phyloP scores from a whole-genome alignment of 2,797 vertebrate species.

The Adrianichthys oophorus region DNA sequence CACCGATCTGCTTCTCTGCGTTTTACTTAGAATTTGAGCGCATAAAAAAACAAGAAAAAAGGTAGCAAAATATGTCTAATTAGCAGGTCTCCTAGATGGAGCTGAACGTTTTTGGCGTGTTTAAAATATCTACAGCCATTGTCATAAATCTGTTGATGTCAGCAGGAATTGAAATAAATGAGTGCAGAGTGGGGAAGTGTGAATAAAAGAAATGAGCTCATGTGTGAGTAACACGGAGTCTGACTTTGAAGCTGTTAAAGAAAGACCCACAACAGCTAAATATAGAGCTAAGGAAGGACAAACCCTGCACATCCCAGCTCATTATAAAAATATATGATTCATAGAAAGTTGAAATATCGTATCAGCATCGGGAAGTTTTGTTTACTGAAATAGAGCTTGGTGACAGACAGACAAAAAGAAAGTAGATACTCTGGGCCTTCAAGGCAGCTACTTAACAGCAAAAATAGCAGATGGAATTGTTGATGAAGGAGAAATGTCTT shows the following conservation, averaged over 20 bases:
- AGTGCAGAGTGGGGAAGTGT: not conserved
- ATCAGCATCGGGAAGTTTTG: too few species aligned
- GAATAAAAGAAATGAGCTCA: not conserved
- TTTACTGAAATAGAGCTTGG: too few species aligned
- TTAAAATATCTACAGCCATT: constrained; percentile 9
- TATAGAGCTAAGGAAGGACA: not conserved
- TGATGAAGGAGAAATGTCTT: not conserved
- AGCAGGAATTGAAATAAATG: constrained; percentile 6
- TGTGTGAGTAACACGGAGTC: not conserved
- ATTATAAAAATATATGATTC: too few species aligned
- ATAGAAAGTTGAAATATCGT: too few species aligned
- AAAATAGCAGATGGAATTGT: constrained; percentile 2
- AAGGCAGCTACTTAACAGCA: not conserved
- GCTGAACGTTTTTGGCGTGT: constrained; percentile 28
- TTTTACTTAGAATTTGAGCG: constrained; percentile 26
- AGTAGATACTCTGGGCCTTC: too few species aligned
- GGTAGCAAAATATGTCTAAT: constrained; percentile 37
- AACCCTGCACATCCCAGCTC: not conserved
- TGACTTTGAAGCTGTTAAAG: not conserved
- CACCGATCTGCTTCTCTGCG: constrained; percentile 29
- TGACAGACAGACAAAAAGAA: too few species aligned
- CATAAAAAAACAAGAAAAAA: constrained; percentile 3
- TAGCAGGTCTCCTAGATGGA: constrained; percentile 24
- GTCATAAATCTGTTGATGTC: constrained; percentile 1
- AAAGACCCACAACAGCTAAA: not conserved